A percentile compares a stretch with the other conserved stretches of the same genome.
phyloP scores from a whole-genome alignment of 2,888 invertebrate genomes.

The Pantelozetes paolii region DNA sequence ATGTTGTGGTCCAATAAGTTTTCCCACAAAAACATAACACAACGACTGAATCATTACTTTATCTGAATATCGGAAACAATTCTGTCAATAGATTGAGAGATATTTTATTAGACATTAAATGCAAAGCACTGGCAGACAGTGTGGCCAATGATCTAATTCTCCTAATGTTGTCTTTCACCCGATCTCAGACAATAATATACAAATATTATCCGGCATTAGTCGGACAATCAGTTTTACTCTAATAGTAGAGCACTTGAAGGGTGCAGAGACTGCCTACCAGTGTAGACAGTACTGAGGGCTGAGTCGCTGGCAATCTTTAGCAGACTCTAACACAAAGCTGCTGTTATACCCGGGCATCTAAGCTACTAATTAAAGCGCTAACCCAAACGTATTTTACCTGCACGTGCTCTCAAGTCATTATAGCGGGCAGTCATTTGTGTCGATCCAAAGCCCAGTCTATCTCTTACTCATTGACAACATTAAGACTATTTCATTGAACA shows the following conservation, averaged over 20 bases:
- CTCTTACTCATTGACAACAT: neutral
- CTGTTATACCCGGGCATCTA: constrained; percentile 16
- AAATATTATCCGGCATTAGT: neutral
- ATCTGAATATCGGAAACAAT: constrained; percentile 33
- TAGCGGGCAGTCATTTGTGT: constrained; percentile 24
- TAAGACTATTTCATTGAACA: constrained; percentile 17
- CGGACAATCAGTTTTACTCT: neutral
- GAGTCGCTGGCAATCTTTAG: neutral
- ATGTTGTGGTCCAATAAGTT: constrained; percentile 33
- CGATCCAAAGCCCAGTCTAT: neutral
- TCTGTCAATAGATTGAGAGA: constrained; percentile 30
- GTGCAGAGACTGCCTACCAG: constrained; percentile 14
- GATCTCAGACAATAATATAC: neutral
- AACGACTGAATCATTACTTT: neutral
- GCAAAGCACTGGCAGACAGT: neutral
- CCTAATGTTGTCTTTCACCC: neutral
- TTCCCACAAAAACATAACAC: constrained; percentile 21
- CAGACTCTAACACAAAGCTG: constrained; percentile 9
- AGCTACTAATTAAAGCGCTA: constrained; percentile 28
- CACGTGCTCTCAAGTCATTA: constrained; percentile 29
- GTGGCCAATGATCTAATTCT: neutral
- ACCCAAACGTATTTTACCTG: constrained; percentile 34
- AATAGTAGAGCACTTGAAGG: constrained; percentile 14
- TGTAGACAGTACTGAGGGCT: neutral
- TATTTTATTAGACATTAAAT: constrained; percentile 30